phyloP scores from a whole-genome alignment of 2,888 invertebrate genomes.

The Lepidocyrtoides sp. region DNA sequence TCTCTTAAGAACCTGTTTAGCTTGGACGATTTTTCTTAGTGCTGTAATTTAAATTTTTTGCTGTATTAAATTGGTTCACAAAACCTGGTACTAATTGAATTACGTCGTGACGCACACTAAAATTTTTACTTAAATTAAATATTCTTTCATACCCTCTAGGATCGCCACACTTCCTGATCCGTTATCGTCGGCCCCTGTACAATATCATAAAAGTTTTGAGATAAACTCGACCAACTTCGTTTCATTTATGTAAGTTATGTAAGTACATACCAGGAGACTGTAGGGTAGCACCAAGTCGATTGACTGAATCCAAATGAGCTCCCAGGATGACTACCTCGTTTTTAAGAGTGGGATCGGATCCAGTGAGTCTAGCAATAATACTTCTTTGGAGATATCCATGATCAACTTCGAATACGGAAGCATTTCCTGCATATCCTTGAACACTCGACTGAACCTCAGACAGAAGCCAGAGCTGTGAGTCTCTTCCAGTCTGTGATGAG shows the following conservation, averaged over 20 bases:
- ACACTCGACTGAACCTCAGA: conserved; percentile 57
- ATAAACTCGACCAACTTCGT: too few relatives aligned
- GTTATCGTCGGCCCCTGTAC: conserved; percentile 78
- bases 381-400: conserved; percentile 67
- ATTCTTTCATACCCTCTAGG: too few relatives aligned
- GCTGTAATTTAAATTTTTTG: too few relatives aligned
- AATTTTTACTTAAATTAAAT: too few relatives aligned
- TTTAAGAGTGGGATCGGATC: conserved; percentile 50
- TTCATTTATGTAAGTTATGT: too few relatives aligned
- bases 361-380: conserved; percentile 72
- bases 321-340: conserved; percentile 76
- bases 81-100: too few relatives aligned
- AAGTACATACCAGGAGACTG: conserved; percentile 46
- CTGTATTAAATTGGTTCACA: too few relatives aligned
- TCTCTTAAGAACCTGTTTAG: conserved; percentile 58
- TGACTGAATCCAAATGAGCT: conserved; percentile 78
- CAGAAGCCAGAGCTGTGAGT: conserved; percentile 49
- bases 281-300: neutral
- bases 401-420: conserved; percentile 42
- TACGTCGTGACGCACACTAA: too few relatives aligned
- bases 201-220: neutral
- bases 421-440: conserved; percentile 53
- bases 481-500: conserved; percentile 18
- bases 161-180: conserved; percentile 54
- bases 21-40: conserved; percentile 48